Percentiles rank a stretch among this genome's conserved stretches.
Evolutionary conservation across 2,113 vertebrate species (phyloP).

Genomic region (Tychaedon coryphoeus): DNA sequence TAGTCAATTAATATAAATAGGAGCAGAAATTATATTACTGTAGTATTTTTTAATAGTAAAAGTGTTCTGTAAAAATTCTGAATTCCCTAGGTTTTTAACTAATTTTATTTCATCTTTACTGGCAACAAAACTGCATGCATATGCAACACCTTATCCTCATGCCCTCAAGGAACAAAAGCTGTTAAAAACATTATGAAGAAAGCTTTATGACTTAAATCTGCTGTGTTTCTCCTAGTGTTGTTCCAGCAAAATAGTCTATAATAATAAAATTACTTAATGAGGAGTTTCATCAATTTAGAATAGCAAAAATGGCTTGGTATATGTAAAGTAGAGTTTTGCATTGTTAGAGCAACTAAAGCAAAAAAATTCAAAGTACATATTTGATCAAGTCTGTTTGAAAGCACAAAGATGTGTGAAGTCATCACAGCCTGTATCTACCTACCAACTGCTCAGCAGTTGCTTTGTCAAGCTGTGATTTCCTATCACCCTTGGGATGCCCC

Average conservation of each 20-base stretch:
- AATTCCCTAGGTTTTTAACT: conserved; percentile 67
- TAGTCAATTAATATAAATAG: conserved; percentile 67
- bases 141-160: conserved; percentile 60
- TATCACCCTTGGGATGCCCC: background rate
- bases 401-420: background rate
- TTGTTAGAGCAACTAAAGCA: conserved; percentile 11
- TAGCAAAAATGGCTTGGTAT: conserved; percentile 11
- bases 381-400: conserved; percentile 2
- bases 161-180: conserved; percentile 59
- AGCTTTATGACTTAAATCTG: conserved; percentile 56
- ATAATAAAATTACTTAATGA: conserved; percentile 68
- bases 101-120: conserved; percentile 70
- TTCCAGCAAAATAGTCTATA: conserved; percentile 1
- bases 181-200: conserved; percentile 59
- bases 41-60: conserved; percentile 49
- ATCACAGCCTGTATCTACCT: background rate
- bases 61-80: conserved; percentile 48
- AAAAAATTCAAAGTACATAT: background rate
- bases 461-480: background rate
- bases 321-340: background rate
- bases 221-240: conserved; percentile 25
- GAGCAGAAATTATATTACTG: conserved; percentile 54
- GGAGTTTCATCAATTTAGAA: conserved; percentile 47
- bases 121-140: conserved; percentile 52
- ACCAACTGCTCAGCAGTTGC: background rate